Evolutionary conservation across 2,888 invertebrate genomes (phyloP).

Genomic region (Ichneumoninae sp.): DNA sequence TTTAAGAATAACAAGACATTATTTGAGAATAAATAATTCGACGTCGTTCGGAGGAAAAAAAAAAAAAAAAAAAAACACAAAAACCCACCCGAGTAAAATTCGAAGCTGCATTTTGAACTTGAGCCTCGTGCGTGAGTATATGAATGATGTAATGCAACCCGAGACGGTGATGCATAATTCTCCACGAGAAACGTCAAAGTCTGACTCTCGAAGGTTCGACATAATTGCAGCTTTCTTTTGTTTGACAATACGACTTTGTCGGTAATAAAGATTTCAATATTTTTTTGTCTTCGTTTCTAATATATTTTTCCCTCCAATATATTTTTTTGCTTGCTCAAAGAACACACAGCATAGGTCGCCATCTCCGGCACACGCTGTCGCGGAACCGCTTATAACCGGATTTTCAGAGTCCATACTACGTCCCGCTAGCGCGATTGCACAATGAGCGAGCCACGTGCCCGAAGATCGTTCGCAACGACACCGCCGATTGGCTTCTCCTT

Average conservation of each 20-base stretch:
- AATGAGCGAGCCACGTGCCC: conserved; percentile 42
- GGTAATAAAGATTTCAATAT: not conserved
- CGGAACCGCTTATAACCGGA: conserved; percentile 64
- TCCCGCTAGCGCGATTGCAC: conserved; percentile 42
- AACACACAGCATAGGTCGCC: not conserved
- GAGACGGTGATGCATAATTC: conserved; percentile 36
- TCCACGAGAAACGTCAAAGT: conserved; percentile 32
- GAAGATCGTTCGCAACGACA: conserved; percentile 36
- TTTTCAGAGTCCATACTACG: conserved; percentile 46
- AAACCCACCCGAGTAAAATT: conserved; percentile 55
- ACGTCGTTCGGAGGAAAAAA: not conserved
- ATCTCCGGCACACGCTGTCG: conserved; percentile 19
- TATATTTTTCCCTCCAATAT: not conserved
- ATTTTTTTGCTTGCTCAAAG: not conserved
- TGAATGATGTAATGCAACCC: conserved; percentile 34
- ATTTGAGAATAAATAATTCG: not conserved
- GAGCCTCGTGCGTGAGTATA: conserved; percentile 43
- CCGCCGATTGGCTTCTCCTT: not conserved
- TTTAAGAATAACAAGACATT: not conserved
- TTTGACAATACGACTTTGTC: conserved; percentile 26
- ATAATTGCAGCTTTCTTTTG: not conserved
- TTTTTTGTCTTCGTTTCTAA: not conserved
- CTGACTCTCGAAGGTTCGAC: not conserved
- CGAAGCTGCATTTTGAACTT: conserved; percentile 46
- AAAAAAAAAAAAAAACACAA: no score